These are phyloP conservation scores for Cephus sareptanus DNA, from an alignment of 2,888 invertebrate species.

Conservation along the genomic window DNA sequence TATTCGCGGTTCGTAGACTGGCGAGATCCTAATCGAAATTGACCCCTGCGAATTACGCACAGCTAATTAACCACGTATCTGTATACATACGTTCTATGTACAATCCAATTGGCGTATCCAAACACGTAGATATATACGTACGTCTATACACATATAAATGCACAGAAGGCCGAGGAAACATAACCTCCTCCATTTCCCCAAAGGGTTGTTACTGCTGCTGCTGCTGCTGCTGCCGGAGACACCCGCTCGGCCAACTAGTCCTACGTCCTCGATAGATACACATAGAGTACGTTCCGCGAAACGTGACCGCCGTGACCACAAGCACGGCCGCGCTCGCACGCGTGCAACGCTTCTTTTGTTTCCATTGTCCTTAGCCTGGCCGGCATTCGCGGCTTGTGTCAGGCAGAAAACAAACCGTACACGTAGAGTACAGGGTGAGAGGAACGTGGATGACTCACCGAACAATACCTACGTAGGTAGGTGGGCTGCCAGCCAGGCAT, in stretches of 20 bases:
- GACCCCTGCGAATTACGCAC: conserved; percentile 1
- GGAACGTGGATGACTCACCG: conserved; percentile 47
- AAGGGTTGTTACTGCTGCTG: background rate
- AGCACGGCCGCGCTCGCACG: conserved; percentile 43
- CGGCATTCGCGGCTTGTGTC: conserved; percentile 29
- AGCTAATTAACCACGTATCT: background rate
- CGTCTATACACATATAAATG: background rate
- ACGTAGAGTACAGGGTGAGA: conserved; percentile 31
- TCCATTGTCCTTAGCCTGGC: conserved; percentile 51
- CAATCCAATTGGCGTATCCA: background rate
- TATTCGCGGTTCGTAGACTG: background rate
- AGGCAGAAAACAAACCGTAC: conserved; percentile 47
- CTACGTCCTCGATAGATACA: background rate
- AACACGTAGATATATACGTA: background rate
- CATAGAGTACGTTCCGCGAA: conserved; percentile 38
- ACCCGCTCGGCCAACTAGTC: background rate
- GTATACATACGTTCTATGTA: background rate
- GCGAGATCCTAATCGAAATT: background rate
- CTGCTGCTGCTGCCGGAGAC: background rate
- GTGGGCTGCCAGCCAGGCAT: background rate
- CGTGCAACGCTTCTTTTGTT: conserved; percentile 51
- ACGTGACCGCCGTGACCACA: conserved; percentile 55
- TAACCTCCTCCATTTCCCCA: background rate
- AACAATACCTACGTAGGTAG: conserved; percentile 32
- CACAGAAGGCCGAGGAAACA: background rate